phyloP scores from a whole-genome alignment of 1,140 invertebrate genomes.

The Triops cancriformis region DNA sequence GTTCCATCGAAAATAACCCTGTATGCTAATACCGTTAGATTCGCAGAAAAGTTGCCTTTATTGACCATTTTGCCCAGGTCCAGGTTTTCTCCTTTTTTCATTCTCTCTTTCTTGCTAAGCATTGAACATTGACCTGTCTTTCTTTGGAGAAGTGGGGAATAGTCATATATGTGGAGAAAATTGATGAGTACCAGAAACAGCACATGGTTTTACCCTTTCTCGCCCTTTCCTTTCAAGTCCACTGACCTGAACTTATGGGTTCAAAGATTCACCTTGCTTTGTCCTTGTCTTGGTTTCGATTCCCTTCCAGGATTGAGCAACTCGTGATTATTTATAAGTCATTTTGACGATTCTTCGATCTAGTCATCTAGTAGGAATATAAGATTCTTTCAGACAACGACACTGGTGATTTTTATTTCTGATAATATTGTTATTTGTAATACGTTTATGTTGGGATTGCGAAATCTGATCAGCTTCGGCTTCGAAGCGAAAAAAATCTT shows the following conservation, averaged over 20 bases:
- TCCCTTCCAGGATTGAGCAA: background rate
- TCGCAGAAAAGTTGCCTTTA: background rate
- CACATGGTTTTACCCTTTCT: background rate
- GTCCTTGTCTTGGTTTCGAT: background rate
- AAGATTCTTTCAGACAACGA: too few species aligned
- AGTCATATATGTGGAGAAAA: too few species aligned
- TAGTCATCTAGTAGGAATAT: too few species aligned
- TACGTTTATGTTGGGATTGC: too few species aligned
- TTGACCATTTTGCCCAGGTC: background rate
- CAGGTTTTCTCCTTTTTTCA: background rate
- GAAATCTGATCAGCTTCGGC: too few species aligned
- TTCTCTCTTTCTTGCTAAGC: background rate
- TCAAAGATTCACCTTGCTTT: background rate
- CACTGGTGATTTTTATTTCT: too few species aligned
- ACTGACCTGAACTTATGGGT: background rate
- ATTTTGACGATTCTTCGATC: background rate
- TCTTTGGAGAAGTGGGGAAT: background rate
- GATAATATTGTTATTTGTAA: too few species aligned
- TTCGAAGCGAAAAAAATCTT: too few species aligned
- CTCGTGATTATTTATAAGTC: background rate
- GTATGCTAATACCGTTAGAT: constrained; percentile 1
- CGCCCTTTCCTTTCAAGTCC: background rate
- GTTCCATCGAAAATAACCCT: background rate
- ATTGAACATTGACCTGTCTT: background rate
- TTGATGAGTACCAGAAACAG: too few species aligned